A percentile compares a stretch with the other conserved stretches of the same genome.
These are phyloP conservation scores for Probaryconus sp. DNA, from an alignment of 1,140 invertebrate genomes.

Conservation along the genomic window DNA sequence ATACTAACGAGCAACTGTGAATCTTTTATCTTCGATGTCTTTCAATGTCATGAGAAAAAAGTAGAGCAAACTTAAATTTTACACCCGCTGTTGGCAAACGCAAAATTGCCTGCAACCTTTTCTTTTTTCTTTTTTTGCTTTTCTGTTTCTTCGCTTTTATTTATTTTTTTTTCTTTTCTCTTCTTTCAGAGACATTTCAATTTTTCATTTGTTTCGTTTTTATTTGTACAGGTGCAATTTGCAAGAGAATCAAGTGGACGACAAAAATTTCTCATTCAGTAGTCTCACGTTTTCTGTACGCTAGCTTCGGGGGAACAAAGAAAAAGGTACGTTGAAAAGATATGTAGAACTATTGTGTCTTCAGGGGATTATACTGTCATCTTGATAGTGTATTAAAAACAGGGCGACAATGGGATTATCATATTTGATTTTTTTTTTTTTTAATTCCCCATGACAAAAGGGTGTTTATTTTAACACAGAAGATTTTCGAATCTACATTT, in stretches of 20 bases:
- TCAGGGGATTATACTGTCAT: slow-evolving; percentile 11
- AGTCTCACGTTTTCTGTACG: background rate
- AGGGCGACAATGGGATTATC: too few species aligned
- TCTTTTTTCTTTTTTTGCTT: too few species aligned
- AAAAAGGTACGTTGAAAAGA: slow-evolving; percentile 15
- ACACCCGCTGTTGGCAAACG: slow-evolving; percentile 1
- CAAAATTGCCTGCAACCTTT: background rate
- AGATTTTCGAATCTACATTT: too few species aligned
- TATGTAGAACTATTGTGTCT: slow-evolving; percentile 13
- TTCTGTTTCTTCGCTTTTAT: too few species aligned
- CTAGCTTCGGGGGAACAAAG: slow-evolving; percentile 22
- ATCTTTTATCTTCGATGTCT: background rate
- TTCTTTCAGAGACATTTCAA: slow-evolving; percentile 11
- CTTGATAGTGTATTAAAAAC: too few species aligned
- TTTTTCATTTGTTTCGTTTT: slow-evolving; percentile 13
- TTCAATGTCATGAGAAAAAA: slow-evolving; percentile 10
- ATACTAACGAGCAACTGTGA: background rate
- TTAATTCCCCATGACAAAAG: too few species aligned
- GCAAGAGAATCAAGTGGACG: slow-evolving; percentile 15
- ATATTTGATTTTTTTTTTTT: too few species aligned
- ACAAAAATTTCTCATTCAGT: slow-evolving; percentile 19
- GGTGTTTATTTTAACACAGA: too few species aligned
- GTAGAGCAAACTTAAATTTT: background rate
- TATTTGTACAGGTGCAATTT: slow-evolving; percentile 2
- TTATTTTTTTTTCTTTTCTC: too few species aligned